Conservation (phyloP, 2,888 invertebrate species). For the Scrobipalpa costella region DNA sequence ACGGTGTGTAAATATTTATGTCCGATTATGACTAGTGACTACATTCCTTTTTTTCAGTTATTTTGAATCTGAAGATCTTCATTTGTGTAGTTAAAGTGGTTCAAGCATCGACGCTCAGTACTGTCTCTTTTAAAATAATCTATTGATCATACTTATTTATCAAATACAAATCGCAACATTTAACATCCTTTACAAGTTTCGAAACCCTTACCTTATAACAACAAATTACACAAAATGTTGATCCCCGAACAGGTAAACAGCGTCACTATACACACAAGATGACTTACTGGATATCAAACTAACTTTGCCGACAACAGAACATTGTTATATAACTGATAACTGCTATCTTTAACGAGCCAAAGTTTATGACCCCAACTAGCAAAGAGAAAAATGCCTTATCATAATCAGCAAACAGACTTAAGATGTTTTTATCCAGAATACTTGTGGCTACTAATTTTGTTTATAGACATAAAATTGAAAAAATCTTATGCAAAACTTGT, state of each 20-base stretch:
- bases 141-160: too few relatives aligned
- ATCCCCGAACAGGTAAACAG: neutral
- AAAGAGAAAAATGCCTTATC: neutral
- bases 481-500: too few relatives aligned
- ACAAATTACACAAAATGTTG: neutral
- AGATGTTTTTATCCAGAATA: neutral
- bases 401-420: neutral
- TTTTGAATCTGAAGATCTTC: too few relatives aligned
- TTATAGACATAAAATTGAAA: too few relatives aligned
- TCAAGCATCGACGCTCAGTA: too few relatives aligned
- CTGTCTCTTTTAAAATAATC: too few relatives aligned
- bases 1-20: too few relatives aligned
- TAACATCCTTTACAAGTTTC: neutral
- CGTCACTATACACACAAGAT: neutral
- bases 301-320: neutral
- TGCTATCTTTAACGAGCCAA: constrained; percentile 42
- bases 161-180: too few relatives aligned
- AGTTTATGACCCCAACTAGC: constrained; percentile 55
- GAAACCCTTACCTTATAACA: neutral
- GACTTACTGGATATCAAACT: neutral
- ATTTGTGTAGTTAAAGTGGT: too few relatives aligned
- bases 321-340: constrained; percentile 33
- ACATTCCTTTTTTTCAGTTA: too few relatives aligned
- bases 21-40: too few relatives aligned
- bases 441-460: neutral